phyloP scores from a whole-genome alignment of 2,888 invertebrate genomes.

The Ophion slaviceki region DNA sequence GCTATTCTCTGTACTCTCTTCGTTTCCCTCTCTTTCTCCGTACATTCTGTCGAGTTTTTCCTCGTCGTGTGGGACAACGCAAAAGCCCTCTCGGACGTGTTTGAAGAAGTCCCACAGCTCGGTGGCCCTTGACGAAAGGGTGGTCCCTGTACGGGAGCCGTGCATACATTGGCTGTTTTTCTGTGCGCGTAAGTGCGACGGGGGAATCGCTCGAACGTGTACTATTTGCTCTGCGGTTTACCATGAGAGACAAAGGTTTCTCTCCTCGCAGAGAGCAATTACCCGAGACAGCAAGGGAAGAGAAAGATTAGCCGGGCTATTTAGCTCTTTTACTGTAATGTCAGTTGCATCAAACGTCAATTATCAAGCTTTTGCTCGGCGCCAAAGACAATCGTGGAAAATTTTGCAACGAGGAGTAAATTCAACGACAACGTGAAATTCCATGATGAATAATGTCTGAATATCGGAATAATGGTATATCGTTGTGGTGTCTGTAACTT shows the following conservation, averaged over 20 bases:
- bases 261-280: background rate
- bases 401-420: background rate
- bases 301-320: background rate
- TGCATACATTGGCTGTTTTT: conserved; percentile 14
- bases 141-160: background rate
- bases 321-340: background rate
- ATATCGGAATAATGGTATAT: background rate
- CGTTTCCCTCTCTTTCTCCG: background rate
- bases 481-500: background rate
- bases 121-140: conserved; percentile 35
- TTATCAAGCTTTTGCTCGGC: background rate
- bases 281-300: background rate
- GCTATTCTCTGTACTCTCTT: conserved; percentile 16
- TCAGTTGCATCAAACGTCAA: background rate
- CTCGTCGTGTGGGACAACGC: background rate
- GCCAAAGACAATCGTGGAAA: background rate
- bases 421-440: background rate
- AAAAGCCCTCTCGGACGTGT: conserved; percentile 22
- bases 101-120: conserved; percentile 50
- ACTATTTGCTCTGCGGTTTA: conserved; percentile 47
- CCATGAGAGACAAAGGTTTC: conserved; percentile 33
- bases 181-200: conserved; percentile 4
- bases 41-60: conserved; percentile 3
- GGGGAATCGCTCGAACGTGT: conserved; percentile 7
- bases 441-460: background rate